Percentiles rank a stretch among this genome's conserved stretches.
Conservation (phyloP, 2,888 invertebrate genomes). For the Timandra comae region DNA sequence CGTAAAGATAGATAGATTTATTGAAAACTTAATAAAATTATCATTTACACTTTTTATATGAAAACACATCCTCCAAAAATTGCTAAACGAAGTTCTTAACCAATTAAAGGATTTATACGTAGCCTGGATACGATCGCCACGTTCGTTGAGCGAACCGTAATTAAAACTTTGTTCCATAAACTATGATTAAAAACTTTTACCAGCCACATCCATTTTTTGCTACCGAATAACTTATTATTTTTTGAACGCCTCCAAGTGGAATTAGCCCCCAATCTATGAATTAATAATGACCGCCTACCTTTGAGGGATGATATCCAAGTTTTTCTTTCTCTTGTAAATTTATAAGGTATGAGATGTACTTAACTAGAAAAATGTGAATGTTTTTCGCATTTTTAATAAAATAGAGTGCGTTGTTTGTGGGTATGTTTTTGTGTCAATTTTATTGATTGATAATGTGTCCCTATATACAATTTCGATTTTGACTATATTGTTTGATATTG, state of each 20-base stretch:
- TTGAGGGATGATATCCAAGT: too few species aligned
- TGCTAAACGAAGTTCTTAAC: too few species aligned
- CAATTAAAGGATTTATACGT: constrained; percentile 23
- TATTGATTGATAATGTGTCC: too few species aligned
- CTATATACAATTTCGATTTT: too few species aligned
- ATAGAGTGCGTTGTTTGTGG: too few species aligned
- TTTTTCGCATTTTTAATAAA: not conserved
- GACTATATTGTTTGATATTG: too few species aligned
- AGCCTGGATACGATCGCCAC: constrained; percentile 33
- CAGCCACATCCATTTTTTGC: constrained; percentile 27
- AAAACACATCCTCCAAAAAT: too few species aligned
- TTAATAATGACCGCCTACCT: constrained; percentile 3
- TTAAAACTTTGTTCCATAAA: constrained; percentile 52
- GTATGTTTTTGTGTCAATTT: too few species aligned
- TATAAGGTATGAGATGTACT: not conserved
- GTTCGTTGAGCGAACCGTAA: constrained; percentile 37
- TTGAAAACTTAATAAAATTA: too few species aligned
- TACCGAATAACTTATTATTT: constrained; percentile 25
- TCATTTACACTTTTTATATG: too few species aligned
- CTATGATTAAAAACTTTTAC: constrained; percentile 46
- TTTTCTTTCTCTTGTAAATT: not conserved
- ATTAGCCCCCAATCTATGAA: constrained; percentile 11
- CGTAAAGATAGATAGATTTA: too few species aligned
- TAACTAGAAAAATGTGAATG: not conserved
- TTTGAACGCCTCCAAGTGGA: constrained; percentile 17